Percentiles rank a stretch among this genome's conserved stretches.
Conservation (phyloP, 2,797 vertebrate genomes). For the Neopelma chrysocephalum region DNA sequence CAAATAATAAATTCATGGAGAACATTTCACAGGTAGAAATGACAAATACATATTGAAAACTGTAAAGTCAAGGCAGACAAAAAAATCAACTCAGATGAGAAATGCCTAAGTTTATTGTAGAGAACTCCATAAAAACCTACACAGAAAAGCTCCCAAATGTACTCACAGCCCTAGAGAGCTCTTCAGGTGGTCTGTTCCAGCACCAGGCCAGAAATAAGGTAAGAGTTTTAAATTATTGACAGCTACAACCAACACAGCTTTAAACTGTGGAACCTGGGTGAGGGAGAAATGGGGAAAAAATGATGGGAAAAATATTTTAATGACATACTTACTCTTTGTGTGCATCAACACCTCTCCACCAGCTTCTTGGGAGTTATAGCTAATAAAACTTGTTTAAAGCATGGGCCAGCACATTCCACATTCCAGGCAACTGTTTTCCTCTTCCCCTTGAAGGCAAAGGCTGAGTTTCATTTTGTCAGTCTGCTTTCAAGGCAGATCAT, state of each 20-base stretch:
- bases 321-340: not conserved
- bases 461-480: not conserved
- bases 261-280: not conserved
- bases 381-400: not conserved
- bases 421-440: not conserved
- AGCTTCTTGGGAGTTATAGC: not conserved
- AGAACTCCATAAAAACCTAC: not conserved
- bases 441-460: not conserved
- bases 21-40: not conserved
- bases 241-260: not conserved
- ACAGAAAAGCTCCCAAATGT: not conserved
- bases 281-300: not conserved
- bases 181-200: conserved; percentile 39
- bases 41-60: not conserved
- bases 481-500: not conserved
- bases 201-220: conserved; percentile 23
- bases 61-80: not conserved
- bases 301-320: not conserved
- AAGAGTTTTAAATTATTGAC: conserved; percentile 25
- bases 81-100: not conserved
- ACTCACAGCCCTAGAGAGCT: not conserved
- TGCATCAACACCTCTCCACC: not conserved
- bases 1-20: conserved; percentile 1
- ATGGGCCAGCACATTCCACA: not conserved
- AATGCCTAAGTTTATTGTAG: not conserved